Percentiles rank a stretch among this genome's conserved stretches.
phyloP scores from a whole-genome alignment of 2,888 invertebrate genomes.

The Clepsis dumicolana region DNA sequence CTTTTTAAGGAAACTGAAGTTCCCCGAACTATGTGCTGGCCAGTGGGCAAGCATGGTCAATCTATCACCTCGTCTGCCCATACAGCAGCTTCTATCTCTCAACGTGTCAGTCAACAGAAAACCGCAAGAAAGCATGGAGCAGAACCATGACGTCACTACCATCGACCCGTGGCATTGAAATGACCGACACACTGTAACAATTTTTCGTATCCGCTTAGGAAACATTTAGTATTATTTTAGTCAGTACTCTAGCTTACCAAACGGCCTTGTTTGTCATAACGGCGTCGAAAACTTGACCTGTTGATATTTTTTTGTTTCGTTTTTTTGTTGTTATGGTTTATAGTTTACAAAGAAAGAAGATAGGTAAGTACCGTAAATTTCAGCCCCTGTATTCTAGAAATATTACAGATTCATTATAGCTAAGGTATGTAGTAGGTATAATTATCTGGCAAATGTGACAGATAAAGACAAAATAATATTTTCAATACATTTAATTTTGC shows the following conservation, averaged over 20 bases:
- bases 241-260: constrained; percentile 23
- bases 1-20: constrained; percentile 88
- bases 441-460: no score
- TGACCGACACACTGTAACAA: constrained; percentile 44
- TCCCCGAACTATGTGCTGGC: constrained; percentile 90
- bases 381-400: no score
- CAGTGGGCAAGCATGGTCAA: constrained; percentile 93
- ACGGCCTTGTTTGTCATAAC: constrained; percentile 28
- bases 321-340: background rate
- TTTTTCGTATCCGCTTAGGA: constrained; percentile 16
- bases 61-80: constrained; percentile 88
- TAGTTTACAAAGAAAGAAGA: background rate
- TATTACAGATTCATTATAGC: no score
- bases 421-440: no score
- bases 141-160: constrained; percentile 75
- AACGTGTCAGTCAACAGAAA: constrained; percentile 82
- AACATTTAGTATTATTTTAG: constrained; percentile 30
- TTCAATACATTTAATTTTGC: no score
- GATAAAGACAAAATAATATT: no score
- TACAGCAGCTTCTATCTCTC: constrained; percentile 81
- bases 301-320: background rate
- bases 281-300: constrained; percentile 3
- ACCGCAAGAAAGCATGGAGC: constrained; percentile 80
- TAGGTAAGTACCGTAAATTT: no score
- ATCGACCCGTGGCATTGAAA: constrained; percentile 69